Conservation (phyloP, 1,140 invertebrate genomes). For the Bombus confusus region DNA sequence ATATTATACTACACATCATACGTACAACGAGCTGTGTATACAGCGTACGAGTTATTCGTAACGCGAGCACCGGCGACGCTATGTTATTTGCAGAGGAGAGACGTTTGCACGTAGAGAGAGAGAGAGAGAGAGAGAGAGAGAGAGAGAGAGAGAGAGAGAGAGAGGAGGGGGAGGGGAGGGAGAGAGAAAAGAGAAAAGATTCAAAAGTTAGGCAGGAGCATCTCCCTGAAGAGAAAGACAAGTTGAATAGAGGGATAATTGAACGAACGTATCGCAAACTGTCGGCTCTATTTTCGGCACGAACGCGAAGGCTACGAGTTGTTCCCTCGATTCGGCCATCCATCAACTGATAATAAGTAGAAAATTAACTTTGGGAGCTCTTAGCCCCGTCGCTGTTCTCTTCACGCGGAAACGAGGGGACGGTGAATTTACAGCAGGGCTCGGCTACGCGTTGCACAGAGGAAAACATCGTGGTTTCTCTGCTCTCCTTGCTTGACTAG, state of each 20-base stretch:
- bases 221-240: no score
- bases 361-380: neutral
- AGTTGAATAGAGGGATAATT: slow-evolving; percentile 5
- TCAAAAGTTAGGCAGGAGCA: neutral
- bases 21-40: neutral
- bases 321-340: slow-evolving; percentile 1
- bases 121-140: neutral
- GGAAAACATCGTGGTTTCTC: neutral
- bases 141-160: neutral
- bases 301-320: neutral
- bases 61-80: neutral
- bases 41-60: slow-evolving; percentile 19
- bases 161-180: neutral
- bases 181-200: neutral
- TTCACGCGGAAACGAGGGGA: neutral
- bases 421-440: neutral
- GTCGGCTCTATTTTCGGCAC: neutral
- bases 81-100: neutral
- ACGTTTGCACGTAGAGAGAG: neutral
- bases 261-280: slow-evolving; percentile 4
- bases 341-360: slow-evolving; percentile 1
- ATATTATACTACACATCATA: slow-evolving; percentile 5
- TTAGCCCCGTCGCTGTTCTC: neutral
- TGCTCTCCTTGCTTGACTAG: no score
- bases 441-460: neutral